Base-by-base conservation (phyloP, 2,113 vertebrate species). In the Hylia prasina region DNA sequence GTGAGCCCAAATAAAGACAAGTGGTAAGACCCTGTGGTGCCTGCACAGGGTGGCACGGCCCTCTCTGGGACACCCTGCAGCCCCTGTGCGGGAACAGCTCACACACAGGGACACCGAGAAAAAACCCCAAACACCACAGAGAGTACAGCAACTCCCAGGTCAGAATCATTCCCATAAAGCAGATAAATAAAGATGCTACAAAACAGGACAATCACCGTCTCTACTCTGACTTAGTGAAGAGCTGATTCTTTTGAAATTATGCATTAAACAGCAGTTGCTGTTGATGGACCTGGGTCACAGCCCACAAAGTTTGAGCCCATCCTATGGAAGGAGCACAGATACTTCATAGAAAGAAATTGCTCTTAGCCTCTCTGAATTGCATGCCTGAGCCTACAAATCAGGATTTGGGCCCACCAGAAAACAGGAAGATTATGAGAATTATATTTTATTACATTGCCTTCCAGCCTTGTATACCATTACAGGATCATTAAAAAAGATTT, bases 391-490 rank as follows among this genome's bases (percentile, higher is more conserved):
- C 21, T 33, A 44, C 10, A 40, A 39, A 35, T 20, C 39, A 83
- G 47, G 68, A 61, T 39, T 51, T 31, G 30, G 44, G 15, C 42
- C 31, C 31, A 44, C 13, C n/a, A 73, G 44, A 71, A 42, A 80
- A 57, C n/a, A 31, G 5, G 11, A 39, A 50, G 35, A 56, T 60
- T 71, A 80, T 30, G 54, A 92, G 44, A 82, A 82, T 10, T 17
- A 61, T 27, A 37, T 80, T 79, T 79, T 83, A 66, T 94, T 87
- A 90, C 28, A 68, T 42, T 72, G 80, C 72, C 58, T 87, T 91
- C 81, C 35, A 89, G 69, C 71, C 87, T 89, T 81, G 68, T 81
- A 51, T 72, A 78, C 72, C 76, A 96, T 93, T 86, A 88, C 24
- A 63, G 75, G n/a, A 91, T 88, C 42, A 87, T 37, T 50, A n/a